phyloP scores from a whole-genome alignment of 2,888 invertebrate species.

The Drosophila putrida region DNA sequence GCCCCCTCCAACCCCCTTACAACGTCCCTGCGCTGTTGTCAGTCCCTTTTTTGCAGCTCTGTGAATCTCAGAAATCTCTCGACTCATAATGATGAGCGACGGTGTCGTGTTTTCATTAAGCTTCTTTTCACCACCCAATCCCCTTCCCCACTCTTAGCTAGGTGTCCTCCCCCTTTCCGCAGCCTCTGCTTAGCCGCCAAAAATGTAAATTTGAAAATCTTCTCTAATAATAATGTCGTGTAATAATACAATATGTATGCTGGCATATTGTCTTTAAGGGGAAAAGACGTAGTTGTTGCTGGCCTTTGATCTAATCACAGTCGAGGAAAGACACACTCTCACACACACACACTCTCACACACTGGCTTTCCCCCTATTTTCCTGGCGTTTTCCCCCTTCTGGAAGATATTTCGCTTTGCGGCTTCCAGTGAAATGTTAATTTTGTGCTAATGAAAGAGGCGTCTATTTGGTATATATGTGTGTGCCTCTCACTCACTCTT shows the following conservation, averaged over 20 bases:
- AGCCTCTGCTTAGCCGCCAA: slow-evolving; percentile 4
- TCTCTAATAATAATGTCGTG: slow-evolving; percentile 74
- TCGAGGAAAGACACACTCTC: slow-evolving; percentile 27
- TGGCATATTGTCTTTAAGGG: slow-evolving; percentile 52
- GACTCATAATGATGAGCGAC: slow-evolving; percentile 74
- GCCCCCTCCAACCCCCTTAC: background rate
- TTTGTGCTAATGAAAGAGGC: slow-evolving; percentile 71
- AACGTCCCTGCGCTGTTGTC: slow-evolving; percentile 11
- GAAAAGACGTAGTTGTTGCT: slow-evolving; percentile 9
- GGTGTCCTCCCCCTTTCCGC: background rate
- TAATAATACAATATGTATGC: slow-evolving; percentile 68
- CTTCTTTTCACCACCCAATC: slow-evolving; percentile 13
- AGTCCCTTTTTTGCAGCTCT: slow-evolving; percentile 4
- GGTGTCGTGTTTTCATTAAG: slow-evolving; percentile 79
- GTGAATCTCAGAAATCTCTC: slow-evolving; percentile 41
- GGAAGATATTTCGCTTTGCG: slow-evolving; percentile 58
- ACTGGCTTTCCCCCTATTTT: slow-evolving; percentile 2
- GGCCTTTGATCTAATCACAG: slow-evolving; percentile 75
- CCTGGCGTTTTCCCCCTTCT: too few relatives aligned
- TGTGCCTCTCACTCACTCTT: background rate
- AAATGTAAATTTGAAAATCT: slow-evolving; percentile 74
- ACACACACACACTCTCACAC: slow-evolving; percentile 19
- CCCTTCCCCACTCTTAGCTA: background rate
- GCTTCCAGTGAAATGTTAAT: slow-evolving; percentile 74
- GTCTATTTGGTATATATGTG: slow-evolving; percentile 39